Conservation (phyloP, 2,113 vertebrate species). For the Brachypodius melanocephalos region DNA sequence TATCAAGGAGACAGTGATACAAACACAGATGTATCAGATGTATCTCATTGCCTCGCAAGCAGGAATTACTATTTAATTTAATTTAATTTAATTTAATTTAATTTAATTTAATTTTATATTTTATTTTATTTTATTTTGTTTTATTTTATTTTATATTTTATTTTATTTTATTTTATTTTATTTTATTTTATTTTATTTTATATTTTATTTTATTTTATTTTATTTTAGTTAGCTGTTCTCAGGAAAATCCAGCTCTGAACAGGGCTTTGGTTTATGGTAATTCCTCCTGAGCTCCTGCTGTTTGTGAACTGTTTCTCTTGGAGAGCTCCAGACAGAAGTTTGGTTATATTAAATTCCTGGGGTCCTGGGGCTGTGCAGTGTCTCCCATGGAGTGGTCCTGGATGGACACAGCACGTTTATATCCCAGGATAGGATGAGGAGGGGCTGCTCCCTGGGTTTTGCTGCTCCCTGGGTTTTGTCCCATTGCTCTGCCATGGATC, state of each 20-base stretch:
- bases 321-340: not conserved
- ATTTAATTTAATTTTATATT: too few relatives aligned
- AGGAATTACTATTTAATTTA: too few relatives aligned
- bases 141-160: too few relatives aligned
- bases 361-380: not conserved
- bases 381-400: not conserved
- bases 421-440: fast-evolving
- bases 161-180: too few relatives aligned
- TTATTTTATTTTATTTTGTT: too few relatives aligned
- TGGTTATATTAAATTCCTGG: not conserved
- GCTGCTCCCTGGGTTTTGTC: not conserved
- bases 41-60: not conserved
- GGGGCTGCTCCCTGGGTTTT: not conserved
- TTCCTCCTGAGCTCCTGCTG: not conserved
- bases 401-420: not conserved
- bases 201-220: too few relatives aligned
- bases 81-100: too few relatives aligned
- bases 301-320: not conserved
- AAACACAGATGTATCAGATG: not conserved
- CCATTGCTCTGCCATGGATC: fast-evolving
- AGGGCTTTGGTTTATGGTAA: not conserved
- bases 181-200: too few relatives aligned
- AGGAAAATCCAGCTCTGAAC: not conserved
- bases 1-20: not conserved
- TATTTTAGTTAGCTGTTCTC: too few relatives aligned